Evolutionary conservation across 2,888 invertebrate species (phyloP).

Genomic region (Icerya purchasi): DNA sequence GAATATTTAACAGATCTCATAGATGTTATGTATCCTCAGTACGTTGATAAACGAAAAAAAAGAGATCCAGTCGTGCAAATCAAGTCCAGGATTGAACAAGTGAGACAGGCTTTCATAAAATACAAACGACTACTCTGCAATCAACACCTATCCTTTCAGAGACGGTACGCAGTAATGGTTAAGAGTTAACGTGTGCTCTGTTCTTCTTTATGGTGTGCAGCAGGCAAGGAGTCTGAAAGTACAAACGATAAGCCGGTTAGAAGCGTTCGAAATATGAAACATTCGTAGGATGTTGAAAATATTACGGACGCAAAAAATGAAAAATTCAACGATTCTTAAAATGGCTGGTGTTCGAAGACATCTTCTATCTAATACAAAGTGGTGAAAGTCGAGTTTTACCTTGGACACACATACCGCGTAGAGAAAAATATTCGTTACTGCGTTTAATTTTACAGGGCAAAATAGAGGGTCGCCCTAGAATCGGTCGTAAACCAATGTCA

Average conservation of each 20-base stretch:
- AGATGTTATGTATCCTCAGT: too few relatives aligned
- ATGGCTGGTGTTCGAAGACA: too few relatives aligned
- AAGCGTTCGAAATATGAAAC: neutral
- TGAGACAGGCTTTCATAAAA: neutral
- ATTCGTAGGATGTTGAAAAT: neutral
- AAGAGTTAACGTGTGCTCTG: neutral
- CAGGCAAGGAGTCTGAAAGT: neutral
- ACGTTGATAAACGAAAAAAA: neutral
- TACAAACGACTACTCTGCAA: neutral
- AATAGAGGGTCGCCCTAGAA: too few relatives aligned
- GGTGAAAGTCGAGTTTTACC: too few relatives aligned
- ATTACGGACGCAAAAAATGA: too few relatives aligned
- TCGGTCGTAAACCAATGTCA: too few relatives aligned
- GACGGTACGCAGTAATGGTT: neutral
- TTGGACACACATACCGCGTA: too few relatives aligned
- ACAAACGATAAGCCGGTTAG: neutral
- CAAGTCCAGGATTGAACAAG: neutral
- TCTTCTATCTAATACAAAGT: too few relatives aligned
- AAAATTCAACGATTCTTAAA: too few relatives aligned
- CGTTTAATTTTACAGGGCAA: too few relatives aligned
- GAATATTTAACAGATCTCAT: too few relatives aligned
- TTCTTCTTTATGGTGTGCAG: neutral
- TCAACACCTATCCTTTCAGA: neutral
- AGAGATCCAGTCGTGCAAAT: neutral
- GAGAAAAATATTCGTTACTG: too few relatives aligned